phyloP scores from a whole-genome alignment of 2,113 vertebrate species.

The Picathartes gymnocephalus region DNA sequence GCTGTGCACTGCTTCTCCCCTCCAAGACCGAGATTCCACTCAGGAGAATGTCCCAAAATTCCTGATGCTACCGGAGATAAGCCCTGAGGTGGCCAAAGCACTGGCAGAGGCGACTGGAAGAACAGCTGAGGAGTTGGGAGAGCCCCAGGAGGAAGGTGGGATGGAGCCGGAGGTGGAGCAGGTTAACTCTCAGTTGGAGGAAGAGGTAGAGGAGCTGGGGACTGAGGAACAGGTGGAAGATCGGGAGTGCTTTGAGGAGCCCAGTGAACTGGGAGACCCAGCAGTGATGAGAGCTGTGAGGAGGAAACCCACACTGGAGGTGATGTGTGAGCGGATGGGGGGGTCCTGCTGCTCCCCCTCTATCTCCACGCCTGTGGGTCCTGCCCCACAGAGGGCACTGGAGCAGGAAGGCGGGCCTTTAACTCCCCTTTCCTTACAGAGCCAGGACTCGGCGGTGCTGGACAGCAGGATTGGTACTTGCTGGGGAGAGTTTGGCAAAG shows the following conservation, averaged over 20 bases:
- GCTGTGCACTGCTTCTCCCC: accelerated
- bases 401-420: not conserved
- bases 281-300: constrained; percentile 82
- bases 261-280: constrained; percentile 77
- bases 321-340: not conserved
- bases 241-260: constrained; percentile 18
- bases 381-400: not conserved
- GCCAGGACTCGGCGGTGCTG: constrained; percentile 81
- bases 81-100: not conserved
- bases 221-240: constrained; percentile 22
- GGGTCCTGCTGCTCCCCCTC: not conserved
- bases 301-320: constrained; percentile 78
- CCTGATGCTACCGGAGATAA: not conserved
- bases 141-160: not conserved
- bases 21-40: not conserved
- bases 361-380: not conserved
- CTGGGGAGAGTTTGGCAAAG: constrained; percentile 55
- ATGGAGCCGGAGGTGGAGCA: not conserved
- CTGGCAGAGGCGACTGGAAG: not conserved
- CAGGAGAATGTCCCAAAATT: not conserved
- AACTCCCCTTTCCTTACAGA: constrained; percentile 59
- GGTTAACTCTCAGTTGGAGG: not conserved
- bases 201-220: not conserved
- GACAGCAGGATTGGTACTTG: constrained; percentile 71
- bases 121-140: not conserved